Percentiles rank a stretch among this genome's conserved stretches.
Evolutionary conservation across 2,888 invertebrate genomes (phyloP).

Genomic region (Harpagoxenus sublaevis): DNA sequence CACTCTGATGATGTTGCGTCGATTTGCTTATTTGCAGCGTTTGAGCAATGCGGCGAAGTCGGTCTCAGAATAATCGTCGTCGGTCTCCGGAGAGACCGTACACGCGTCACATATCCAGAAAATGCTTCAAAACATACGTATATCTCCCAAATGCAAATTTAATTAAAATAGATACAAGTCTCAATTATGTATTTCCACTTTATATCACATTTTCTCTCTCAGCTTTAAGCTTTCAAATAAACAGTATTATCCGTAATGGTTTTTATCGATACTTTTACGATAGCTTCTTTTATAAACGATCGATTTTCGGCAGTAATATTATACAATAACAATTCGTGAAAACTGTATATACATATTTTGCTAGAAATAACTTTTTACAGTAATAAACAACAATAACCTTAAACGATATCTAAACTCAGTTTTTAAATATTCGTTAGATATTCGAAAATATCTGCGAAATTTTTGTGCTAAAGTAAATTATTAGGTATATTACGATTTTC

Average conservation of each 20-base stretch:
- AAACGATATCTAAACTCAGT: not conserved
- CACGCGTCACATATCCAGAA: not conserved
- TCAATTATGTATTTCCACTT: not conserved
- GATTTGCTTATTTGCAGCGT: conserved; percentile 20
- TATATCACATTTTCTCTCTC: not conserved
- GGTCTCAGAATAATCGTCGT: not conserved
- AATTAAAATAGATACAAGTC: conserved; percentile 21
- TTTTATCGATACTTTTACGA: not conserved
- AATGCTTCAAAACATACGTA: not conserved
- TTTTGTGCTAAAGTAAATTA: not conserved
- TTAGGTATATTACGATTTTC: not conserved
- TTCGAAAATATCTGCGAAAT: not conserved
- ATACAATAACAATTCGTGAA: not conserved
- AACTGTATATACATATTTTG: not conserved
- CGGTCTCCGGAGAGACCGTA: not conserved
- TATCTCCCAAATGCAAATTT: conserved; percentile 9
- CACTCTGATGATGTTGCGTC: not conserved
- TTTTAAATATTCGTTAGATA: not conserved
- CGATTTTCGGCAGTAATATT: not conserved
- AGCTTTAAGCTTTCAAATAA: not conserved
- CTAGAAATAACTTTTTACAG: not conserved
- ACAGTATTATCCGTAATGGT: not conserved
- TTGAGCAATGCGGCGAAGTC: not conserved
- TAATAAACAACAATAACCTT: not conserved
- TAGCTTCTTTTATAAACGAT: not conserved